phyloP scores from a whole-genome alignment of 1,140 invertebrate species.

The Drosophila ficusphila region DNA sequence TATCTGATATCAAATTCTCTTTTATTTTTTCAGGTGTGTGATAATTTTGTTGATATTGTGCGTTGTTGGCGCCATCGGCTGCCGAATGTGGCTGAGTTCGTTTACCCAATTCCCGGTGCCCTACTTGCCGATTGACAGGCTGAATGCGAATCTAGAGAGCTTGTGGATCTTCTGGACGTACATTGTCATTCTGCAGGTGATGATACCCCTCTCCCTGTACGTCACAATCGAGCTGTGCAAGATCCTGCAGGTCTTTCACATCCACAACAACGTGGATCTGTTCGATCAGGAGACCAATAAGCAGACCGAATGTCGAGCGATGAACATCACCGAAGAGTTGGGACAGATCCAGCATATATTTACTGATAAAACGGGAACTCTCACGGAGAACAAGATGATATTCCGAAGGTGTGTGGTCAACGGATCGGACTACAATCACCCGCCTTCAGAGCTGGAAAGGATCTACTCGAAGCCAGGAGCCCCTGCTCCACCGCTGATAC shows the following conservation, averaged over 20 bases:
- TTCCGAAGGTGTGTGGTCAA: slow-evolving; percentile 95
- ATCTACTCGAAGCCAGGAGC: slow-evolving; percentile 85
- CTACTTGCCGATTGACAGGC: slow-evolving; percentile 86
- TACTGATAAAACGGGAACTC: slow-evolving; percentile 98
- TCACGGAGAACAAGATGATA: slow-evolving; percentile 99
- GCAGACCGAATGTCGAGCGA: slow-evolving; percentile 95
- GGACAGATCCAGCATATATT: slow-evolving; percentile 98
- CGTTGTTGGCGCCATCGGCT: slow-evolving; percentile 94
- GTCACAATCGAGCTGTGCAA: slow-evolving; percentile 99
- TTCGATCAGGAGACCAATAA: slow-evolving; percentile 94
- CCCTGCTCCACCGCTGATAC: slow-evolving; percentile 86
- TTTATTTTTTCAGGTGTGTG: slow-evolving; percentile 88
- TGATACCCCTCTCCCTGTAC: slow-evolving; percentile 98
- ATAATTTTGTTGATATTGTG: slow-evolving; percentile 96
- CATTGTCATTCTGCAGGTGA: slow-evolving; percentile 97
- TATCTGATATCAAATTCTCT: too few species aligned
- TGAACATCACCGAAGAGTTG: slow-evolving; percentile 98
- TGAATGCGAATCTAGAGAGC: slow-evolving; percentile 89
- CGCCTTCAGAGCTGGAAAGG: slow-evolving; percentile 87
- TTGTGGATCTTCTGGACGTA: slow-evolving; percentile 97
- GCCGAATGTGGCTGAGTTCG: slow-evolving; percentile 92
- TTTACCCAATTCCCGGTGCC: slow-evolving; percentile 84
- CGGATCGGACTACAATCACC: slow-evolving; percentile 95
- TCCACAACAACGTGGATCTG: slow-evolving; percentile 94
- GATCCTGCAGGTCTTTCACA: slow-evolving; percentile 97